Evolutionary conservation across 2,888 invertebrate genomes (phyloP).

Genomic region (Adineta ricciae): DNA sequence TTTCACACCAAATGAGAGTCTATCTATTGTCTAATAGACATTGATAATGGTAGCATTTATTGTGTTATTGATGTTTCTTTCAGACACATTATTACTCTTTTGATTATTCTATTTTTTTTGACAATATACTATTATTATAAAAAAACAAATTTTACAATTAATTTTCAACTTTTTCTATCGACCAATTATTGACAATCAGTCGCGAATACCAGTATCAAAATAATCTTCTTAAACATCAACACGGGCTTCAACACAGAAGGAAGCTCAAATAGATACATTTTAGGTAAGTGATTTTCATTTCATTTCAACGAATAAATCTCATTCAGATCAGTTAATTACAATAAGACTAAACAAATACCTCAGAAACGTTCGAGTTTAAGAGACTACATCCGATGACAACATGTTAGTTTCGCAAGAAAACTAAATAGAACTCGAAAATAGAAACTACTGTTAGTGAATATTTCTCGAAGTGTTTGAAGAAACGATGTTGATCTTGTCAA

Average conservation of each 20-base stretch:
- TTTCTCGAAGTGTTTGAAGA: too few relatives aligned
- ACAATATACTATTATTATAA: not conserved
- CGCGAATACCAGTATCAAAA: not conserved
- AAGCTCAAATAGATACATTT: not conserved
- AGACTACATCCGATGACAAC: too few relatives aligned
- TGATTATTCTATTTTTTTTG: not conserved
- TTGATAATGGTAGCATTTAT: not conserved
- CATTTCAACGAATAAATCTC: not conserved
- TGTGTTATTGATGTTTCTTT: not conserved
- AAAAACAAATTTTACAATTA: not conserved
- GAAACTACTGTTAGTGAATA: too few relatives aligned
- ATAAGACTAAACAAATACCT: too few relatives aligned
- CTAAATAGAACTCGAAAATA: too few relatives aligned
- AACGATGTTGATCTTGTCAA: too few relatives aligned
- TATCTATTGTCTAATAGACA: not conserved
- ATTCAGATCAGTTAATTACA: not conserved
- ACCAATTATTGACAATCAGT: not conserved
- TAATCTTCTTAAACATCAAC: not conserved
- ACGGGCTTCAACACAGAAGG: not conserved
- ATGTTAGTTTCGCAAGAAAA: too few relatives aligned
- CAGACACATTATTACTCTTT: not conserved
- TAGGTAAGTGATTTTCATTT: not conserved
- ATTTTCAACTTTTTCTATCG: not conserved
- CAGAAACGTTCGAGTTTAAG: too few relatives aligned
- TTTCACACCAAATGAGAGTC: not conserved